phyloP scores from a whole-genome alignment of 1,140 invertebrate genomes.

The Ganaspis sp. region DNA sequence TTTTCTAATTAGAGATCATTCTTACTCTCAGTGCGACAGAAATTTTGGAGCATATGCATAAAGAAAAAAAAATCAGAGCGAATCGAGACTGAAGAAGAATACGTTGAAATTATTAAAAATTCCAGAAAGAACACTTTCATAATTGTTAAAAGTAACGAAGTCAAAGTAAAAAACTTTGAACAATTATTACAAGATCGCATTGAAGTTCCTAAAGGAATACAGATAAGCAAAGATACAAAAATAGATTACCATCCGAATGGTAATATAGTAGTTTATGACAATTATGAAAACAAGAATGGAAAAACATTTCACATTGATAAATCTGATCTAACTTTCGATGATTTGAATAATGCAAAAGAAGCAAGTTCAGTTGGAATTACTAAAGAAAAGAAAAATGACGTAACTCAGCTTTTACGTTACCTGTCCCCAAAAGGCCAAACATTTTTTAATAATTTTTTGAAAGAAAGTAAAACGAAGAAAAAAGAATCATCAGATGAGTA shows the following conservation, averaged over 20 bases:
- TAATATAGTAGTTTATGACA: background rate
- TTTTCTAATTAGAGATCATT: constrained; percentile 24
- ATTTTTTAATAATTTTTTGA: background rate
- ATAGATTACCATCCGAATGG: background rate
- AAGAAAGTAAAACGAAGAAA: too few relatives aligned
- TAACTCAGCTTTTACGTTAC: constrained; percentile 28
- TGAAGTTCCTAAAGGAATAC: background rate
- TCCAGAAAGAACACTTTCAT: constrained; percentile 34
- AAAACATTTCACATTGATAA: background rate
- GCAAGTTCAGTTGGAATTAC: background rate
- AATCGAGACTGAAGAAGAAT: constrained; percentile 46
- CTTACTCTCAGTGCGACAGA: constrained; percentile 34
- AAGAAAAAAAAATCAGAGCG: constrained; percentile 41
- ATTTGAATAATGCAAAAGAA: background rate
- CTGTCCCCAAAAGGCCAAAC: constrained; percentile 7
- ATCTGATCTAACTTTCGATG: background rate
- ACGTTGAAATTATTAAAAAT: constrained; percentile 41
- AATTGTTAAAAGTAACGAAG: constrained; percentile 11
- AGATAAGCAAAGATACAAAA: background rate
- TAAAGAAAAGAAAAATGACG: background rate
- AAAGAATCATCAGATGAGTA: too few relatives aligned
- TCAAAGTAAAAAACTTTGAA: background rate
- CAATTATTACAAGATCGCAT: background rate
- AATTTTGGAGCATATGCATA: constrained; percentile 46
- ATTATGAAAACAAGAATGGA: background rate